Base-by-base conservation (phyloP, 1,140 invertebrate species). In the Teleogryllus occipitalis region DNA sequence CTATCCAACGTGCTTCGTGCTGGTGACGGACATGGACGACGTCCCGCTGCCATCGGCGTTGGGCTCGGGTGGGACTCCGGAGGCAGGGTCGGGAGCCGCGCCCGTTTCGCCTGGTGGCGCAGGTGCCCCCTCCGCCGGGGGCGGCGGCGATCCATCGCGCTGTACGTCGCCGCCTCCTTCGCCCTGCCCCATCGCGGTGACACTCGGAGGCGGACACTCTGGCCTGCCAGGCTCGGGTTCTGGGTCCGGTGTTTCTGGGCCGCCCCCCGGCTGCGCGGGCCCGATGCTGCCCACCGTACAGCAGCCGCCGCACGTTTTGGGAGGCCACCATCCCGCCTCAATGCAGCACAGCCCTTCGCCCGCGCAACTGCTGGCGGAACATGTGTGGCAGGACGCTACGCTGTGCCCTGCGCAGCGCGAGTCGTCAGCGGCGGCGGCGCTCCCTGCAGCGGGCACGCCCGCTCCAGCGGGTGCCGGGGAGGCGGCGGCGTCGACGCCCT, bases 1-100 rank as follows among this genome's bases (percentile, higher is more conserved):
- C 82, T 98, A 98, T 89, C 97, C 97, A 27, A 92, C 94, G 27
- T 95, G 94, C 87, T 98, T 97, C 87, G 96, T 97, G 81, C 89
- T 98, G 84, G 91, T 96, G 81, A 96, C 95, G 82, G 96, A 97
- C 85, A 90, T 95, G 90, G 96, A 96, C 85, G 93, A 94, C 82
- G 86, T 82, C 7, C 22, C 77, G 10, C 15, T n/a, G 18, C 76
- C 76, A n/a, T 73, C 77, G 15, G 22, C 78, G 46, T 12, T 48
- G 8, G 76, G 47, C 21, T 14, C 10, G 39, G 46, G 48, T n/a
- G 46, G 46, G 7, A 47, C 12, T 12, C 21, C 46, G 12, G 46
- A 47, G n/a, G 12, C 76, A 77, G 76, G 76, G 8, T 47, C 76
- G 21, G 47, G 46, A 0, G 39, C 15, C 8, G 75, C 75, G 14